Conservation (phyloP, 2,113 vertebrate genomes). For the Conger conger region DNA sequence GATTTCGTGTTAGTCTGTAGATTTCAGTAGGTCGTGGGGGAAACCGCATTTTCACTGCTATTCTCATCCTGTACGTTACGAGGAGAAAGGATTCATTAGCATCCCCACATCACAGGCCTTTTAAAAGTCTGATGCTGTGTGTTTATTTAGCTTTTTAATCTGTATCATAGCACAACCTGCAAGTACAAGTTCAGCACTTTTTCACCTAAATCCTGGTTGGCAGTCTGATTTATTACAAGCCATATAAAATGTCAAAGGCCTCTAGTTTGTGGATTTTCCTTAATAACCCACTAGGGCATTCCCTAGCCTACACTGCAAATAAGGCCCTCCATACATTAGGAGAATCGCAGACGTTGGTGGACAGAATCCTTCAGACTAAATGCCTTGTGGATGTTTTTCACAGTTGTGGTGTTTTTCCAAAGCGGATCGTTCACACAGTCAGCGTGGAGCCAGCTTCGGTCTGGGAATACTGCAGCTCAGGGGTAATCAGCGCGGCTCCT, state of each 20-base stretch:
- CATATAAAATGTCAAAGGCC: not conserved
- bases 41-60: not conserved
- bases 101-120: not conserved
- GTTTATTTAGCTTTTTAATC: not conserved
- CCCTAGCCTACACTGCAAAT: not conserved
- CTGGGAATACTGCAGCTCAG: too few relatives aligned
- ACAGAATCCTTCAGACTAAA: not conserved
- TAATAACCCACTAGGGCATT: not conserved
- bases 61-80: not conserved
- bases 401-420: not conserved
- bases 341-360: not conserved
- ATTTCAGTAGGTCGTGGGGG: not conserved
- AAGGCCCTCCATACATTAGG: not conserved
- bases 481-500: too few relatives aligned
- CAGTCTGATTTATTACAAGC: not conserved
- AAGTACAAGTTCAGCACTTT: not conserved
- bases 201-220: not conserved
- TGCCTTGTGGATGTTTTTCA: not conserved
- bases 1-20: not conserved
- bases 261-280: conserved; percentile 11
- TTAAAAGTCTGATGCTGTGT: not conserved
- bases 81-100: not conserved
- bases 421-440: not conserved
- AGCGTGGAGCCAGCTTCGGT: not conserved
- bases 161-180: not conserved